Evolutionary conservation across 1,140 invertebrate genomes (phyloP).

Genomic region (Microplitis mediator): DNA sequence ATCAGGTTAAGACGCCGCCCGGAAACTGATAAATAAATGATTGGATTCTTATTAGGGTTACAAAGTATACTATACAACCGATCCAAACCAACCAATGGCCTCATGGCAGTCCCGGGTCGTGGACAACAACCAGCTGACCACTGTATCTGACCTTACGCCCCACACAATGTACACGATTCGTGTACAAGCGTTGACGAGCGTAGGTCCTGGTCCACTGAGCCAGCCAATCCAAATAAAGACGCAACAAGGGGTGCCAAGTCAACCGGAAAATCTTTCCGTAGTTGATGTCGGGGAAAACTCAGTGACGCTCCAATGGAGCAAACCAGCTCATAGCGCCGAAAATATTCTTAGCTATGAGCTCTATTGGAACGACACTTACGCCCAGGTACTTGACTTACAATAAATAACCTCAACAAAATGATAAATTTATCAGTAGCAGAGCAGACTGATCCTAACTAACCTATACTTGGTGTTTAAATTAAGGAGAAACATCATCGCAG

Average conservation of each 20-base stretch:
- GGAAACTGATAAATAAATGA: neutral
- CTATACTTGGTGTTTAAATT: neutral
- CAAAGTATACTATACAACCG: slow-evolving; percentile 95
- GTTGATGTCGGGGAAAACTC: slow-evolving; percentile 82
- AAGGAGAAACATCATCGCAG: slow-evolving; percentile 72
- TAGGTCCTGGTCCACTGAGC: slow-evolving; percentile 89
- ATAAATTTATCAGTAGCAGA: neutral
- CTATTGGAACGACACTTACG: slow-evolving; percentile 97
- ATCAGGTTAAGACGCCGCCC: too few species aligned
- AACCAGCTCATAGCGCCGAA: slow-evolving; percentile 87
- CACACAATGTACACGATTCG: slow-evolving; percentile 90
- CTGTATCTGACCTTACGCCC: slow-evolving; percentile 86
- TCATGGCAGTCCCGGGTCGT: slow-evolving; percentile 92
- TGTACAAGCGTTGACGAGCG: slow-evolving; percentile 89
- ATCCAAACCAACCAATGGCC: slow-evolving; percentile 82
- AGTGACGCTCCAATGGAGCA: slow-evolving; percentile 87
- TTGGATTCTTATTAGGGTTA: slow-evolving; percentile 75
- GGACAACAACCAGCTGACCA: slow-evolving; percentile 91
- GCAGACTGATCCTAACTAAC: too few species aligned
- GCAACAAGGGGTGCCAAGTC: slow-evolving; percentile 94
- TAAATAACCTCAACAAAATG: neutral
- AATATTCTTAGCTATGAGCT: slow-evolving; percentile 94
- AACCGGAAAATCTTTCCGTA: slow-evolving; percentile 86
- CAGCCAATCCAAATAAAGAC: slow-evolving; percentile 93
- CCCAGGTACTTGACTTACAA: slow-evolving; percentile 68